Evolutionary conservation across 2,888 invertebrate species (phyloP).

Genomic region (Iselma pallidipennis): DNA sequence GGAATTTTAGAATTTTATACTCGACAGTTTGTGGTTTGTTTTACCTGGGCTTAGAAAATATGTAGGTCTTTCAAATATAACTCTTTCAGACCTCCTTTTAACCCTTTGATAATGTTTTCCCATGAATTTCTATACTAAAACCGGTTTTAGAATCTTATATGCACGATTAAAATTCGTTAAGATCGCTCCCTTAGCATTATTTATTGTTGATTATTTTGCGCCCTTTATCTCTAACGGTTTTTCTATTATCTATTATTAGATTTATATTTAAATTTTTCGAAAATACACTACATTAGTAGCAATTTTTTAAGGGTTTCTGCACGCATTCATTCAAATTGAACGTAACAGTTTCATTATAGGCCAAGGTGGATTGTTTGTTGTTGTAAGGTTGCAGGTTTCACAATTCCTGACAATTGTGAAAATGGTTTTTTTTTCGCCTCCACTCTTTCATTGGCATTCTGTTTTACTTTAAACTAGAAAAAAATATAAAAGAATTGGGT

Average conservation of each 20-base stretch:
- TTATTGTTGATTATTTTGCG: constrained; percentile 13
- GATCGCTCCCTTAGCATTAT: constrained; percentile 27
- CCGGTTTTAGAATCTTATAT: constrained; percentile 32
- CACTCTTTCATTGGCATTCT: background rate
- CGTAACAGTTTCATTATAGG: constrained; percentile 14
- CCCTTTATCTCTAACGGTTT: constrained; percentile 2
- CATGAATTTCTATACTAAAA: constrained; percentile 36
- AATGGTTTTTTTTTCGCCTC: background rate
- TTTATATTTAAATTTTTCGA: background rate
- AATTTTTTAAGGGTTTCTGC: background rate
- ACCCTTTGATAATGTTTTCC: constrained; percentile 30
- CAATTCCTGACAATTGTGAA: constrained; percentile 29
- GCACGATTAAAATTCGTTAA: constrained; percentile 34
- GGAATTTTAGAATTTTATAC: background rate
- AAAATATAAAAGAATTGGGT: background rate
- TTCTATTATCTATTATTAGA: background rate
- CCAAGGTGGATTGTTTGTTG: constrained; percentile 9
- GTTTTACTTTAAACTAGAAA: too few species aligned
- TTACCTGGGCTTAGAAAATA: constrained; percentile 17
- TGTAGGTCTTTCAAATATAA: constrained; percentile 15
- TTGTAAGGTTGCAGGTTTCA: constrained; percentile 18
- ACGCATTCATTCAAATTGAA: background rate
- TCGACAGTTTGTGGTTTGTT: background rate
- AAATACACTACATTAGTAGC: background rate
- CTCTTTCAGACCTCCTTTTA: constrained; percentile 12